A percentile compares a stretch with the other conserved stretches of the same genome.
phyloP scores from a whole-genome alignment of 2,797 vertebrate species.

The Sylvia borin region DNA sequence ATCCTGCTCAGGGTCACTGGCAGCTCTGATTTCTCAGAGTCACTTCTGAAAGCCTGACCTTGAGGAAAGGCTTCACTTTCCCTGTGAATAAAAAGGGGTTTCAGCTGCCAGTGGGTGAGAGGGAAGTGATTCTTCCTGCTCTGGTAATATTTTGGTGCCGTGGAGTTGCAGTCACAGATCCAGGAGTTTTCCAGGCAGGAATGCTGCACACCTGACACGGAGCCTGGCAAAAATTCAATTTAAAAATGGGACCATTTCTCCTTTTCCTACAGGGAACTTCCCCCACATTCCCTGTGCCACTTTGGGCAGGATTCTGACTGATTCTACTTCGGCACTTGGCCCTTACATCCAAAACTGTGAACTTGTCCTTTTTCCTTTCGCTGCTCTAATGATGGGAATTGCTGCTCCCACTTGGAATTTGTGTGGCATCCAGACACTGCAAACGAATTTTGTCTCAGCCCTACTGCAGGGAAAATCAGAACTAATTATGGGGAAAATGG shows the following conservation, averaged over 20 bases:
- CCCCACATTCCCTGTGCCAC: not conserved
- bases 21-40: not conserved
- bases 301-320: not conserved
- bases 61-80: not conserved
- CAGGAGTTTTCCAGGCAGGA: not conserved
- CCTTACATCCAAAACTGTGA: not conserved
- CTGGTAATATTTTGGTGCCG: not conserved
- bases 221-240: not conserved
- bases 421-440: not conserved
- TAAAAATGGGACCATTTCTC: not conserved
- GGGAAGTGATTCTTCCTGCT: not conserved
- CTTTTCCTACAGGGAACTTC: not conserved
- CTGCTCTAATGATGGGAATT: not conserved
- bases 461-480: not conserved
- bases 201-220: accelerated
- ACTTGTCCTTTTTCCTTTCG: not conserved
- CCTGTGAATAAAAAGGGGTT: not conserved
- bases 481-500: not conserved
- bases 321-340: not conserved
- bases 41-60: not conserved
- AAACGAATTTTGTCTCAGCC: not conserved
- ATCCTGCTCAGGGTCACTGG: not conserved
- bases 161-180: not conserved
- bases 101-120: not conserved
- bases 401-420: not conserved